These are phyloP conservation scores for Avahi laniger DNA, from an alignment of 2,797 vertebrate genomes.

Conservation along the genomic window DNA sequence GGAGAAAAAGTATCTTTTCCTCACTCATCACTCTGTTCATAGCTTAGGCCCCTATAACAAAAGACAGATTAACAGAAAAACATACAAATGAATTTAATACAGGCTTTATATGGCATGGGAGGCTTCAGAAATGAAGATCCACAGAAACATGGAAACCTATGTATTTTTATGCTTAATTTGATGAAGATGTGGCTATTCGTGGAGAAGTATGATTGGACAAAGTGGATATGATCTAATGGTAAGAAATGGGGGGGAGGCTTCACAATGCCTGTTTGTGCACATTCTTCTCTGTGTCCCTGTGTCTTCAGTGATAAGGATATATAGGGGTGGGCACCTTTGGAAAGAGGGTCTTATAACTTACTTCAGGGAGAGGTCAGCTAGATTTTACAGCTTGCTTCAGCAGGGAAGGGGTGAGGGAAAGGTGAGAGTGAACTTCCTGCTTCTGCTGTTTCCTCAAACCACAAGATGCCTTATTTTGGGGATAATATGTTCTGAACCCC, in stretches of 20 bases:
- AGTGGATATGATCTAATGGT: not conserved
- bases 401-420: not conserved
- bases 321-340: not conserved
- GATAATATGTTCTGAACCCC: not conserved
- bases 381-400: not conserved
- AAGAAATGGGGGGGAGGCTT: not conserved
- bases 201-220: not conserved
- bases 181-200: not conserved
- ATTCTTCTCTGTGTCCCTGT: not conserved
- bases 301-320: not conserved
- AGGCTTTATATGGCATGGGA: not conserved
- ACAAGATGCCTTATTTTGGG: not conserved
- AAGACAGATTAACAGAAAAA: not conserved
- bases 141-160: not conserved
- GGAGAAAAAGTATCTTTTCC: not conserved
- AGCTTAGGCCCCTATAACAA: not conserved
- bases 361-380: not conserved
- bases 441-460: not conserved
- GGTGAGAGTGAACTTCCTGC: not conserved
- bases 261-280: not conserved
- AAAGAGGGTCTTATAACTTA: not conserved
- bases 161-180: not conserved
- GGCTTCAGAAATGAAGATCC: not conserved
- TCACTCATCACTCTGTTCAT: not conserved
- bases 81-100: not conserved